Conservation (phyloP, 2,888 invertebrate species). For the Oscheius sp. region DNA sequence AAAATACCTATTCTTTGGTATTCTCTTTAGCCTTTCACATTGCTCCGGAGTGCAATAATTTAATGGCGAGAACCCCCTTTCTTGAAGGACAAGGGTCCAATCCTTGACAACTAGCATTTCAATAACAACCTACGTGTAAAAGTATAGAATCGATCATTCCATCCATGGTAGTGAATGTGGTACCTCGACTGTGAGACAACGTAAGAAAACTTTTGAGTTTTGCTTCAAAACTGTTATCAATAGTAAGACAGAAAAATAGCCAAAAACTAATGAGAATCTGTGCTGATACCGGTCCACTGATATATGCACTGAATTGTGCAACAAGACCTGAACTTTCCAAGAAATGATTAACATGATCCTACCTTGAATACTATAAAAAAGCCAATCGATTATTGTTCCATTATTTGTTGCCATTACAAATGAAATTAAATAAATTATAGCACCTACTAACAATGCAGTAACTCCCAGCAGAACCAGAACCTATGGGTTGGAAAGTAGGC, state of each 20-base stretch:
- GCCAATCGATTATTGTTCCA: slow-evolving; percentile 15
- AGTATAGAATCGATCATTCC: slow-evolving; percentile 43
- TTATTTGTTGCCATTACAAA: slow-evolving; percentile 22
- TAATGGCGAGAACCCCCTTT: slow-evolving; percentile 44
- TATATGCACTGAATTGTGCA: slow-evolving; percentile 12
- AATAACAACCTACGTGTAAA: background rate
- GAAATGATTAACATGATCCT: background rate
- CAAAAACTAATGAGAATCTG: slow-evolving; percentile 19
- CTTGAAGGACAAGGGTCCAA: slow-evolving; percentile 45
- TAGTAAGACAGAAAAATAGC: slow-evolving; percentile 28
- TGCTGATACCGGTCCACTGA: slow-evolving; percentile 19
- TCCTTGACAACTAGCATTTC: slow-evolving; percentile 26
- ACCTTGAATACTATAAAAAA: slow-evolving; percentile 8
- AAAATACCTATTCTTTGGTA: slow-evolving; percentile 15
- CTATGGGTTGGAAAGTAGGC: slow-evolving; percentile 8
- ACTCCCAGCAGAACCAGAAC: slow-evolving; percentile 33
- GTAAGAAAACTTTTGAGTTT: slow-evolving; percentile 48
- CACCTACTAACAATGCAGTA: slow-evolving; percentile 35
- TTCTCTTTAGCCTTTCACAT: slow-evolving; percentile 30
- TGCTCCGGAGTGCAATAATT: slow-evolving; percentile 40
- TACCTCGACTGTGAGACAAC: slow-evolving; percentile 42
- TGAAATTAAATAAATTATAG: slow-evolving; percentile 29
- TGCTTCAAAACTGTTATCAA: slow-evolving; percentile 17
- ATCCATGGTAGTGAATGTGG: slow-evolving; percentile 44
- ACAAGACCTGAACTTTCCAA: slow-evolving; percentile 17